Conservation (phyloP, 2,113 vertebrate species). For the Callaeas wilsoni region DNA sequence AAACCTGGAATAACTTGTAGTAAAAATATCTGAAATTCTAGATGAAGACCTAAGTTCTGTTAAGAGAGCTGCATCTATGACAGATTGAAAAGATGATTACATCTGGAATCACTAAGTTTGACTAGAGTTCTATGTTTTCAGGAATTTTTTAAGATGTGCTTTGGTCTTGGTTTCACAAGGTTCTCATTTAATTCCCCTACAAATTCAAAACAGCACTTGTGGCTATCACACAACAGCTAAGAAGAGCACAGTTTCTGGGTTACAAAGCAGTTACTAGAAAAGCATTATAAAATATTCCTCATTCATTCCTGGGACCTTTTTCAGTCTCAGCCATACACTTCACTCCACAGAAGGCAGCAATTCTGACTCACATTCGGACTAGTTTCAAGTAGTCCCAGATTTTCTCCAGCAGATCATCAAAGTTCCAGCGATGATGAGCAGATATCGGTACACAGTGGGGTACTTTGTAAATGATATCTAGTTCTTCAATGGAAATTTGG, state of each 20-base stretch:
- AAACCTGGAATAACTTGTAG: not conserved
- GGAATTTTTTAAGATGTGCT: not conserved
- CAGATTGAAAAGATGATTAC: not conserved
- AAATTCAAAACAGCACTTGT: not conserved
- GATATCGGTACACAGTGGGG: conserved; percentile 98
- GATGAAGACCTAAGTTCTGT: not conserved
- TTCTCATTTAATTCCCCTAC: not conserved
- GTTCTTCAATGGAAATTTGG: conserved; percentile 97
- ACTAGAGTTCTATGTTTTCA: not conserved
- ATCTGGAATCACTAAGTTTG: not conserved
- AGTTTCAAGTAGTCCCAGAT: conserved; percentile 95
- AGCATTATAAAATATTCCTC: not conserved
- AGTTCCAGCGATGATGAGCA: conserved; percentile 98
- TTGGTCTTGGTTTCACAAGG: not conserved
- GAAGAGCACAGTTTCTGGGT: not conserved
- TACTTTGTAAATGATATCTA: conserved; percentile 98
- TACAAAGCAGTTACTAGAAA: not conserved
- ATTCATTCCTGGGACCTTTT: not conserved
- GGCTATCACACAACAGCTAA: not conserved
- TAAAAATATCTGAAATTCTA: not conserved
- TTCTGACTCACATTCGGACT: conserved; percentile 88
- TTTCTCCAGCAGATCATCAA: conserved; percentile 95
- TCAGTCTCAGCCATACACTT: not conserved
- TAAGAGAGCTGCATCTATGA: not conserved
- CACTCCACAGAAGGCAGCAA: not conserved